Conservation (phyloP, 2,888 invertebrate species). For the Encarsia formosa region DNA sequence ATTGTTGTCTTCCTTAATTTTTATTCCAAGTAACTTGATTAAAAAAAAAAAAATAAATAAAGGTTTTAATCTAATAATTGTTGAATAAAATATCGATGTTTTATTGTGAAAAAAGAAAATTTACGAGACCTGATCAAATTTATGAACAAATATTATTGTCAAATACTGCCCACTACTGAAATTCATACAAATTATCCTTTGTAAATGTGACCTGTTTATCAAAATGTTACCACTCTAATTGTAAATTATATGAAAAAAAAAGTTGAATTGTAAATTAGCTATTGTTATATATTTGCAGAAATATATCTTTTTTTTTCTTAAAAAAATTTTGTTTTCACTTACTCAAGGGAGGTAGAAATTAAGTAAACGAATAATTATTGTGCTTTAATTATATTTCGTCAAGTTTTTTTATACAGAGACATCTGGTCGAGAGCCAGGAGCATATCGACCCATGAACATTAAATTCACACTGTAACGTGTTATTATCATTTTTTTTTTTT, state of each 20-base stretch:
- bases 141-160: constrained; percentile 9
- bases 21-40: too few relatives aligned
- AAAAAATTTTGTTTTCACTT: background rate
- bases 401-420: constrained; percentile 30
- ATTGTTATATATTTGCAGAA: constrained; percentile 23
- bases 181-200: constrained; percentile 14
- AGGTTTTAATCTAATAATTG: constrained; percentile 1
- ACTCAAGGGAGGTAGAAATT: constrained; percentile 2
- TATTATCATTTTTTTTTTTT: constrained; percentile 9
- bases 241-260: constrained; percentile 11
- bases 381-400: constrained; percentile 31
- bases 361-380: constrained; percentile 18
- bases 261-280: constrained; percentile 14
- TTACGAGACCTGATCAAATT: constrained; percentile 11
- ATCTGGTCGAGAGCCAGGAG: constrained; percentile 29
- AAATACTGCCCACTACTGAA: constrained; percentile 21
- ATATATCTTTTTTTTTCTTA: constrained; percentile 24
- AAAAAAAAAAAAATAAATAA: too few relatives aligned
- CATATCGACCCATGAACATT: constrained; percentile 29
- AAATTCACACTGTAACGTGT: constrained; percentile 22
- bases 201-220: constrained; percentile 11
- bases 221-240: constrained; percentile 9
- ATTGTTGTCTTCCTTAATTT: constrained; percentile 13
- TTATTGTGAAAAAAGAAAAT: constrained; percentile 6
- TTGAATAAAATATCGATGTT: constrained; percentile 15